These are phyloP conservation scores for Blastobasis adustella DNA, from an alignment of 2,888 invertebrate species.

Conservation along the genomic window DNA sequence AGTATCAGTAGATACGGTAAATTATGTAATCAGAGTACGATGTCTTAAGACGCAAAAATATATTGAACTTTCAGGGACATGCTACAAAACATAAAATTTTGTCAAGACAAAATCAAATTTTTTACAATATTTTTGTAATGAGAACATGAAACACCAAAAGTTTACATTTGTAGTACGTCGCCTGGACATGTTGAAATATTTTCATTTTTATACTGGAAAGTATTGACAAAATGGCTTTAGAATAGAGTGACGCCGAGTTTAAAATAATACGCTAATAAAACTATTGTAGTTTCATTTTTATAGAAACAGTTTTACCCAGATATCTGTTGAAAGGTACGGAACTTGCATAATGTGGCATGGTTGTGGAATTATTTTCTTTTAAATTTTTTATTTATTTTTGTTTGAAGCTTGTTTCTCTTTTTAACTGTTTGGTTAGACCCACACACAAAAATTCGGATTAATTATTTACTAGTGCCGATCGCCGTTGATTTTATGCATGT, in stretches of 20 bases:
- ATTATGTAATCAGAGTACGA: too few relatives aligned
- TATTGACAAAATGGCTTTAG: slow-evolving; percentile 35
- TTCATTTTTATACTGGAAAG: slow-evolving; percentile 32
- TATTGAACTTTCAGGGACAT: too few relatives aligned
- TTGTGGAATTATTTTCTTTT: slow-evolving; percentile 29
- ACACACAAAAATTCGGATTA: too few relatives aligned
- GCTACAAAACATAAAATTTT: too few relatives aligned
- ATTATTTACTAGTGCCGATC: too few relatives aligned
- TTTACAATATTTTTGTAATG: too few relatives aligned
- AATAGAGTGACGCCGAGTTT: slow-evolving; percentile 40
- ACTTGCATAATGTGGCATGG: slow-evolving; percentile 38
- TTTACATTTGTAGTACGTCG: too few relatives aligned
- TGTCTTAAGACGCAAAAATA: too few relatives aligned
- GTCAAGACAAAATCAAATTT: too few relatives aligned
- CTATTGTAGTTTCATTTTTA: slow-evolving; percentile 30
- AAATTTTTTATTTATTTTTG: slow-evolving; percentile 12
- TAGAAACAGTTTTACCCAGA: slow-evolving; percentile 11
- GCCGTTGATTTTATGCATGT: too few relatives aligned
- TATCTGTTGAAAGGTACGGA: slow-evolving; percentile 34
- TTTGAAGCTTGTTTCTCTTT: slow-evolving; percentile 14
- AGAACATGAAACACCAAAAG: too few relatives aligned
- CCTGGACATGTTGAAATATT: slow-evolving; percentile 14
- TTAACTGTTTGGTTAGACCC: slow-evolving; percentile 6
- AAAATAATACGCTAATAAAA: slow-evolving; percentile 60
- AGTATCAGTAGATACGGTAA: too few relatives aligned